Percentiles rank a stretch among this genome's conserved stretches.
phyloP scores from a whole-genome alignment of 2,888 invertebrate species.

The Dioctria rufipes region DNA sequence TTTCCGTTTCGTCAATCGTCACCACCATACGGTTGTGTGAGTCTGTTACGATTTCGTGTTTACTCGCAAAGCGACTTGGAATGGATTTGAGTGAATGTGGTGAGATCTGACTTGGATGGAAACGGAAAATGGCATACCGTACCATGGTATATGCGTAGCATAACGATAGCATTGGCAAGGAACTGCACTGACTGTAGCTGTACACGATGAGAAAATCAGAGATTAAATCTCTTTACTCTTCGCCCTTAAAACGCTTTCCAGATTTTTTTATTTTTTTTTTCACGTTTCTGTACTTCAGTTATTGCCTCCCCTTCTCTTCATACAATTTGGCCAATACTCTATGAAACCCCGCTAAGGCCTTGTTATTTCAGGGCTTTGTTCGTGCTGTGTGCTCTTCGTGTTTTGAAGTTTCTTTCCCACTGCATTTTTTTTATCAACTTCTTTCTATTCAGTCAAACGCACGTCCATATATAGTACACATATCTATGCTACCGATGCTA shows the following conservation, averaged over 20 bases:
- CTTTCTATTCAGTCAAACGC: slow-evolving; percentile 9
- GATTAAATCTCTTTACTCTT: neutral
- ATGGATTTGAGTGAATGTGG: no score
- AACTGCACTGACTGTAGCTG: neutral
- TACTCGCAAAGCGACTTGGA: no score
- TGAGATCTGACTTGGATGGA: neutral
- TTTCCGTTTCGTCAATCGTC: no score
- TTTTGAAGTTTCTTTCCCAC: slow-evolving; percentile 49
- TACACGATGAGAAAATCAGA: neutral
- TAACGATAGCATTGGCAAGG: neutral
- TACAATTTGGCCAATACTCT: neutral
- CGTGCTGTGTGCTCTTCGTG: slow-evolving; percentile 36
- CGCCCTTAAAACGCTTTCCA: neutral
- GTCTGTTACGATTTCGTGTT: no score
- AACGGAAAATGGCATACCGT: neutral
- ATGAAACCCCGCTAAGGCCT: neutral
- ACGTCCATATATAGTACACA: neutral
- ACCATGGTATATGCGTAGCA: neutral
- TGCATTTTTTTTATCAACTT: slow-evolving; percentile 30
- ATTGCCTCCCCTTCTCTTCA: neutral
- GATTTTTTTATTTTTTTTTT: neutral
- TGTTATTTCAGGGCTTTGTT: slow-evolving; percentile 35
- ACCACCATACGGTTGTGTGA: no score
- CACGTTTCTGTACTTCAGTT: neutral
- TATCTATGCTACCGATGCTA: no score